Evolutionary conservation across 2,888 invertebrate genomes (phyloP), one percentile per base, ranked within the genome.

Genomic region (Cosmorhoe ocellata): DNA sequence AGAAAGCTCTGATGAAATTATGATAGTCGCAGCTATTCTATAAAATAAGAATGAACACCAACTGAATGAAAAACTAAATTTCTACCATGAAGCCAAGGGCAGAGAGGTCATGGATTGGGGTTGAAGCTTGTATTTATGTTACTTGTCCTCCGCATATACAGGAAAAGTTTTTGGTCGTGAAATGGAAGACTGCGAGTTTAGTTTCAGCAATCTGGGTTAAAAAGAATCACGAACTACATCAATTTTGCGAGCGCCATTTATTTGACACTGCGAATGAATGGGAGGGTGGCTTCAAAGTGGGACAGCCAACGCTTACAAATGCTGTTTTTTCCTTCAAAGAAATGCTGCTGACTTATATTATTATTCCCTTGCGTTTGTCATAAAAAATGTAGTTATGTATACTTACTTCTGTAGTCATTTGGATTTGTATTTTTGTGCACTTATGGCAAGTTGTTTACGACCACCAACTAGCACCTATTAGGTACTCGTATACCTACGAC

Each of bases 201-300:
- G 30, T 41, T 45, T 33, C 59, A 59, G 47, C 50, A 71, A 79
- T 76, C 72, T 71, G 67, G 72, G 69, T 59, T 70, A 69, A 58
- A 68, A 64, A 63, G 71, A 71, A 77, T 69, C 68, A 69, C 70
- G 68, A 73, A 70, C 68, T 64, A 68, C 76, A 84, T 87, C 81
- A 82, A 87, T 87, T 85, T 76, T 80, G 77, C 80, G 72, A 70
- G 79, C 75, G 66, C 82, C 84, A 84, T 88, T 88, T 86, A 83
- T 84, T 86, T 80, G 74, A 74, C 76, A 55, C 43, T 27, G 51
- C 78, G 73, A 81, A 74, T 69, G 71, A 70, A 69, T 67, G 71
- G 65, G 74, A 7, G 67, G 66, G 65, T 55, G 63, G 48, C 46
- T 58, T 59, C 62, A 61, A 71, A 67, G 65, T 65, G 62, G 66